Conservation (phyloP, 1,140 invertebrate genomes). For the Brachionus paranguensis region DNA sequence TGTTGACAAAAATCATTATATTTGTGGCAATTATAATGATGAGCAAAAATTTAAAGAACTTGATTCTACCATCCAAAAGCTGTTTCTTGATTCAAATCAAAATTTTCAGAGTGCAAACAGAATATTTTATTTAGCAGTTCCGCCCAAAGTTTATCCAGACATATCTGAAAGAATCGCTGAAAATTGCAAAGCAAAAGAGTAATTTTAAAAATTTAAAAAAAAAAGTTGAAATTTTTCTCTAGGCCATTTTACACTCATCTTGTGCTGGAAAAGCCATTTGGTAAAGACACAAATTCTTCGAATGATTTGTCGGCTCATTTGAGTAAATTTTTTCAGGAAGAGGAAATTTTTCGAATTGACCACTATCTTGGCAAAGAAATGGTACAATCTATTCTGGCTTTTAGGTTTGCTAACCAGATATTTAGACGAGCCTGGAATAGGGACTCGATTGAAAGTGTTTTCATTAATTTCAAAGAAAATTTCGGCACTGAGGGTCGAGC, state of each 20-base stretch:
- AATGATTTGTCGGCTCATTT: slow-evolving; percentile 79
- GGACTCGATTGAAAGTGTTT: slow-evolving; percentile 86
- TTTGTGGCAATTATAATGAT: slow-evolving; percentile 75
- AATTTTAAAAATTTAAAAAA: not conserved
- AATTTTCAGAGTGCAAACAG: slow-evolving; percentile 65
- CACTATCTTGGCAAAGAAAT: slow-evolving; percentile 99
- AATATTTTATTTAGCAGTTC: slow-evolving; percentile 92
- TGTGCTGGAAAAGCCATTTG: slow-evolving; percentile 98
- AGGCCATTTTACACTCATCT: slow-evolving; percentile 83
- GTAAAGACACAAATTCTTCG: slow-evolving; percentile 78
- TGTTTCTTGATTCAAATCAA: slow-evolving; percentile 43
- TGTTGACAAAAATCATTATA: slow-evolving; percentile 66
- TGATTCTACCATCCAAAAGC: slow-evolving; percentile 66
- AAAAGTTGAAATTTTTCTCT: not conserved
- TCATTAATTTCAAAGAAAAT: slow-evolving; percentile 96
- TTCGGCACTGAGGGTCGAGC: slow-evolving; percentile 98
- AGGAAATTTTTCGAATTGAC: slow-evolving; percentile 94
- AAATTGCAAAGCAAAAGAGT: slow-evolving; percentile 76
- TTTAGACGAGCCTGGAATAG: slow-evolving; percentile 62
- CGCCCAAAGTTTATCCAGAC: slow-evolving; percentile 83
- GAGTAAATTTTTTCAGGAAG: slow-evolving; percentile 78
- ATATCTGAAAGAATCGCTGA: slow-evolving; percentile 79
- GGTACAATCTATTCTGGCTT: slow-evolving; percentile 97
- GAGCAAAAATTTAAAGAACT: slow-evolving; percentile 71
- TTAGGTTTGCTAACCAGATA: slow-evolving; percentile 61